These are phyloP conservation scores for Poeciliopsis retropinna DNA, from an alignment of 2,113 vertebrate genomes.

Conservation along the genomic window DNA sequence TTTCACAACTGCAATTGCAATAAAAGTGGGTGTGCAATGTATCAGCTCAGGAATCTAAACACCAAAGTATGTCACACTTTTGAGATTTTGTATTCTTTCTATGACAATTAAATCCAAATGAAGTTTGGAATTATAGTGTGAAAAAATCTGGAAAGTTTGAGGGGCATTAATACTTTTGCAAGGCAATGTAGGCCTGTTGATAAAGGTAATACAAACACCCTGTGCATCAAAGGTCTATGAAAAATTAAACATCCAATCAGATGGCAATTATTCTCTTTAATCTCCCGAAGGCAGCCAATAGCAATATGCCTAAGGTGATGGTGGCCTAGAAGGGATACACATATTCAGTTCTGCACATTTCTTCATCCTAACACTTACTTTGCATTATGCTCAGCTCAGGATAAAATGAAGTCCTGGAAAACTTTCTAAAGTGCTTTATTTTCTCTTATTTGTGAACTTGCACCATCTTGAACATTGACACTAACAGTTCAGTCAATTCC, in stretches of 20 bases:
- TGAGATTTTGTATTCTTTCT: not conserved
- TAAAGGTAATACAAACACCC: conserved; percentile 76
- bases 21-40: not conserved
- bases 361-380: conserved; percentile 77
- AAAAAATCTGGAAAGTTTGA: not conserved
- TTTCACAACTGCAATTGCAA: not conserved
- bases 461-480: conserved; percentile 40
- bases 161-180: not conserved
- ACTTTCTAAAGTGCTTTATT: conserved; percentile 68
- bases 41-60: not conserved
- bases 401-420: conserved; percentile 68
- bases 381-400: conserved; percentile 76
- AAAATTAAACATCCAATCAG: conserved; percentile 84
- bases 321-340: conserved; percentile 67
- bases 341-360: conserved; percentile 60
- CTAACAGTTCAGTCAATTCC: conserved; percentile 35
- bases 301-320: conserved; percentile 74
- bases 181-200: conserved; percentile 61
- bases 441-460: conserved; percentile 44
- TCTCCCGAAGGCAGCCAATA: conserved; percentile 83
- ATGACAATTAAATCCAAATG: not conserved
- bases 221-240: conserved; percentile 76
- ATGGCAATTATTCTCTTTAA: conserved; percentile 85
- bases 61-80: not conserved
- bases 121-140: not conserved